These are phyloP conservation scores for Papilio helenus DNA, from an alignment of 1,140 invertebrate species.

Conservation along the genomic window DNA sequence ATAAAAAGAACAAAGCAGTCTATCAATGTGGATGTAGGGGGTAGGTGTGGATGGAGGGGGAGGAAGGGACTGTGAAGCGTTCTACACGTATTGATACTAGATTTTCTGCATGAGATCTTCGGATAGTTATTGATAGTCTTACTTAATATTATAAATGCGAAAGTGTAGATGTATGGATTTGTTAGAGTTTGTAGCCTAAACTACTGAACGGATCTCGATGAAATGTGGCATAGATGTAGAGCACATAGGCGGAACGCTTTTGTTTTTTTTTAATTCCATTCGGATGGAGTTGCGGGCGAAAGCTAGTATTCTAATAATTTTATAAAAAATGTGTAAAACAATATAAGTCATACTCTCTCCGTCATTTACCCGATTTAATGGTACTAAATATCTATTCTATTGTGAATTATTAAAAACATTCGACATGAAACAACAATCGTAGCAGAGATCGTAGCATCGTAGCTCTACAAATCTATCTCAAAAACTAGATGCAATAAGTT, in stretches of 20 bases:
- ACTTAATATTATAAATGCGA: too few relatives aligned
- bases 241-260: too few relatives aligned
- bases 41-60: neutral
- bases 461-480: slow-evolving; percentile 3
- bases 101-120: neutral
- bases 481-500: neutral
- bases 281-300: too few relatives aligned
- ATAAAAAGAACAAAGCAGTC: slow-evolving; percentile 20
- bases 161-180: too few relatives aligned
- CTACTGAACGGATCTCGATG: too few relatives aligned
- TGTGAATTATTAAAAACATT: neutral
- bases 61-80: neutral
- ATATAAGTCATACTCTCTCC: too few relatives aligned
- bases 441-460: slow-evolving; percentile 6
- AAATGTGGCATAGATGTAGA: too few relatives aligned
- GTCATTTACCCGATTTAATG: neutral
- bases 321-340: too few relatives aligned
- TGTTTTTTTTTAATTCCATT: too few relatives aligned
- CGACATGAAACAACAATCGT: neutral
- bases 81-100: neutral
- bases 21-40: neutral
- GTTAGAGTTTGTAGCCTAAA: too few relatives aligned
- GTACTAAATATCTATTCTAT: neutral
- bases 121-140: too few relatives aligned
- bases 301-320: too few relatives aligned